Conservation (phyloP, 1,140 invertebrate species). For the Drosophila dunni region DNA sequence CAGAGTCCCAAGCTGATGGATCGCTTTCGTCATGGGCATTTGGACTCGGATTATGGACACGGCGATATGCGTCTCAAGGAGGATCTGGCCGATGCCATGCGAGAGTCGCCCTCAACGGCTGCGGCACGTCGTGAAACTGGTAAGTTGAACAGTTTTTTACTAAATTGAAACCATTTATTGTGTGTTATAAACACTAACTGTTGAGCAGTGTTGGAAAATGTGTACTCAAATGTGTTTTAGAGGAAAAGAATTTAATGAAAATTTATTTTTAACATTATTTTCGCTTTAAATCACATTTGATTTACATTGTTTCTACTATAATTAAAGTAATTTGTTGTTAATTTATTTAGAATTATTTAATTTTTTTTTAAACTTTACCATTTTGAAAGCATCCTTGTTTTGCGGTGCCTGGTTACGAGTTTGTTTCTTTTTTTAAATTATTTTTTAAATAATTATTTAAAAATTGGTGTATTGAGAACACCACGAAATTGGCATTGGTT, state of each 20-base stretch:
- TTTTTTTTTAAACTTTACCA: conserved; percentile 1
- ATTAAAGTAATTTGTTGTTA: not conserved
- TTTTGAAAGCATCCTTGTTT: conserved; percentile 14
- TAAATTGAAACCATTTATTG: conserved; percentile 3
- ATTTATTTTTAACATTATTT: too few species aligned
- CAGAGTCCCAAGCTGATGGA: conserved; percentile 94
- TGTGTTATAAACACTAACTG: conserved; percentile 8
- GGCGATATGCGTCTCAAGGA: conserved; percentile 92
- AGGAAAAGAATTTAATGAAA: not conserved
- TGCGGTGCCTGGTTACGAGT: conserved; percentile 14
- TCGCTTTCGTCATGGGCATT: conserved; percentile 82
- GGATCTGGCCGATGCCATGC: conserved; percentile 97
- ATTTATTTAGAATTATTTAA: not conserved
- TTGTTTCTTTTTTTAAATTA: conserved; percentile 2
- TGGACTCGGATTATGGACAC: conserved; percentile 84
- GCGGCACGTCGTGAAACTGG: conserved; percentile 86
- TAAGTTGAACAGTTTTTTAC: conserved; percentile 78
- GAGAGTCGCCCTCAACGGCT: conserved; percentile 89
- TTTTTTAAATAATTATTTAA: conserved; percentile 34
- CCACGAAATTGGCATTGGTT: conserved; percentile 77
- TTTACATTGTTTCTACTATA: not conserved
- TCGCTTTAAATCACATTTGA: not conserved
- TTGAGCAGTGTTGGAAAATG: not conserved
- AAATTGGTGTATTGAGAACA: conserved; percentile 53
- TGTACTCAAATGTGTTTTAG: not conserved